Base-by-base conservation (phyloP, 2,113 vertebrate species). In the Megaceryle torquata region DNA sequence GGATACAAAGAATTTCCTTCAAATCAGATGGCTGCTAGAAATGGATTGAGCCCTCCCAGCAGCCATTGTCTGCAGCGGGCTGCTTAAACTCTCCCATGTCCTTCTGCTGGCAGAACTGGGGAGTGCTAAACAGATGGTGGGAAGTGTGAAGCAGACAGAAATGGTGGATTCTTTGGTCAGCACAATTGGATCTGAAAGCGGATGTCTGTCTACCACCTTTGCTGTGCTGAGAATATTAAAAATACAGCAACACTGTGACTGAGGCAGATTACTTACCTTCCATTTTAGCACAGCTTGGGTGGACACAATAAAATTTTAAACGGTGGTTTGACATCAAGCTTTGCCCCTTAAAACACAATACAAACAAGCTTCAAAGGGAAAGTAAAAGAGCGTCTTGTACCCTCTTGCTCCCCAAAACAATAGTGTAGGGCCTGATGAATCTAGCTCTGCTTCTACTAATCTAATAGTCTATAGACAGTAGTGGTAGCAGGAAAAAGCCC, bases 81-180 rank as follows among this genome's bases (percentile, higher is more conserved):
- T 84, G 16, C 81, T 74, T 82, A 31, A 89, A 64, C 12, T 81
- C 25, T 86, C 54, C 4, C n/a, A 64, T 60, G 86, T 50, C 76
- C 64, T 95, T 91, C 79, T 2, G 5, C 72, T 84, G 82, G 69
- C 60, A 84, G 77, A 64, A 83, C 29, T 39, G 46, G 57, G 57
- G 86, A 86, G 88, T 83, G 86, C 35, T 56, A 10, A 95, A 68
- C 83, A 96, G 86, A 92, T 91, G 91, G 74, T 37, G 74, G 39
- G 43, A 95, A 82, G 65, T 57, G 83, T 92, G 65, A 91, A 79
- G 81, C 83, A 82, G 80, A 15, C 46, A 92, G 86, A 68, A 44
- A 82, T 89, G 81, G 91, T 82, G 56, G 65, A 89, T 92, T 92
- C 89, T 86, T 92, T 82, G 77, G 91, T 93, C 89, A 89, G 94